phyloP scores from a whole-genome alignment of 2,113 vertebrate species.

The Caranx ignobilis region DNA sequence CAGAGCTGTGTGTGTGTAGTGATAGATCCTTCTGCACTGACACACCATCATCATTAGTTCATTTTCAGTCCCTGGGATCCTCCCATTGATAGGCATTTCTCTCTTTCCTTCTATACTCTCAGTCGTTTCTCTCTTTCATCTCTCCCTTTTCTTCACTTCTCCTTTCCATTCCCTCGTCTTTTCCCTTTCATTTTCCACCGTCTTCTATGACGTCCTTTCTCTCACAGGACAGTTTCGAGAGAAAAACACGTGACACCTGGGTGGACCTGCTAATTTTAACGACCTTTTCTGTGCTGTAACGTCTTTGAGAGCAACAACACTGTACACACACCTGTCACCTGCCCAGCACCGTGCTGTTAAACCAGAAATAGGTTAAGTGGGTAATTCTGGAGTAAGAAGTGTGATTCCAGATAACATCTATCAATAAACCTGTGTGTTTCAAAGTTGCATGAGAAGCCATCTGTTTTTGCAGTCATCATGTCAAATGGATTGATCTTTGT shows the following conservation, averaged over 20 bases:
- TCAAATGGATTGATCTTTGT: neutral
- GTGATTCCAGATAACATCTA: neutral
- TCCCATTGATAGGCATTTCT: slow-evolving; percentile 8
- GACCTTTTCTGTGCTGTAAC: too few relatives aligned
- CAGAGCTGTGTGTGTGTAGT: slow-evolving; percentile 25
- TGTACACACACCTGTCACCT: too few relatives aligned
- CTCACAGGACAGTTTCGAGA: neutral
- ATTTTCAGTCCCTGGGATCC: slow-evolving; percentile 11
- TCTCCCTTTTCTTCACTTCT: slow-evolving; percentile 2
- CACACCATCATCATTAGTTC: slow-evolving; percentile 51
- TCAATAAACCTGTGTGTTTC: neutral
- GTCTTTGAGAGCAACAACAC: too few relatives aligned
- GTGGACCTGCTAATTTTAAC: too few relatives aligned
- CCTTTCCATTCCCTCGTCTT: neutral
- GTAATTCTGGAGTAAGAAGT: too few relatives aligned
- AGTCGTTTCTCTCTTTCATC: slow-evolving; percentile 4
- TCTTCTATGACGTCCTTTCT: neutral
- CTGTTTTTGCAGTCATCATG: neutral
- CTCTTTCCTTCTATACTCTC: neutral
- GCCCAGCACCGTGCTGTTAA: too few relatives aligned
- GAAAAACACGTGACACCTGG: neutral
- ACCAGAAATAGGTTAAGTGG: too few relatives aligned
- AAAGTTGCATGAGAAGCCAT: neutral
- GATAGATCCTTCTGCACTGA: slow-evolving; percentile 26
- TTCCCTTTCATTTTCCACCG: neutral